phyloP scores from a whole-genome alignment of 2,888 invertebrate genomes.

The Caenorhabditis sinica region DNA sequence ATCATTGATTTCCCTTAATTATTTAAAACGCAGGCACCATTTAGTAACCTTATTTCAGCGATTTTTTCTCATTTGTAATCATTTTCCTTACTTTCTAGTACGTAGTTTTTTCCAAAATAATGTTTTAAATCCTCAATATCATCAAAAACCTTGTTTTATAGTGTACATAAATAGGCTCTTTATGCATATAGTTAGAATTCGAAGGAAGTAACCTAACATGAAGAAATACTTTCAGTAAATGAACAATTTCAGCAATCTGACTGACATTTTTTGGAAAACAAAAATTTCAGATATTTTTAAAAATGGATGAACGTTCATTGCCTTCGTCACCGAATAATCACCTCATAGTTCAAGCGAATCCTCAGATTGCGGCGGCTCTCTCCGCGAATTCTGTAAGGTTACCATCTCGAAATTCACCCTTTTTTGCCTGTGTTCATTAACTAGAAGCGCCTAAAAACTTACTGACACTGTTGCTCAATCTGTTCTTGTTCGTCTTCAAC shows the following conservation, averaged over 20 bases:
- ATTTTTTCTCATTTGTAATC: too few relatives aligned
- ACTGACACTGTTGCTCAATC: not conserved
- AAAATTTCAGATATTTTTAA: slow-evolving; percentile 19
- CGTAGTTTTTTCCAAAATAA: too few relatives aligned
- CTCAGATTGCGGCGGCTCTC: slow-evolving; percentile 57
- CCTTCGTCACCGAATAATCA: slow-evolving; percentile 46
- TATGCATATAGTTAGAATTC: too few relatives aligned
- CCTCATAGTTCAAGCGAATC: slow-evolving; percentile 51
- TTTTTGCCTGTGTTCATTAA: not conserved
- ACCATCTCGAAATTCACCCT: not conserved
- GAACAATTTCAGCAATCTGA: not conserved
- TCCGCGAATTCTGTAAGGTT: slow-evolving; percentile 46
- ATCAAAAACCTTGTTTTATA: too few relatives aligned
- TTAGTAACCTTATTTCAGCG: not conserved
- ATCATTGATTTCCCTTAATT: too few relatives aligned
- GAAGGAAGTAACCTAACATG: too few relatives aligned
- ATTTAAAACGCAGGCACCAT: not conserved
- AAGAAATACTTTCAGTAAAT: too few relatives aligned
- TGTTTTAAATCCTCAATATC: too few relatives aligned
- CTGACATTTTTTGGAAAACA: not conserved
- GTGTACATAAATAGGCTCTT: too few relatives aligned
- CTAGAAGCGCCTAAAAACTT: not conserved
- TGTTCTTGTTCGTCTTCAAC: not conserved
- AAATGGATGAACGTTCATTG: slow-evolving; percentile 38
- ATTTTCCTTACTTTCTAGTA: too few relatives aligned